A percentile compares a stretch with the other conserved stretches of the same genome.
phyloP scores from a whole-genome alignment of 64 coral and sea anemone species.

The Montipora efflorescens region DNA sequence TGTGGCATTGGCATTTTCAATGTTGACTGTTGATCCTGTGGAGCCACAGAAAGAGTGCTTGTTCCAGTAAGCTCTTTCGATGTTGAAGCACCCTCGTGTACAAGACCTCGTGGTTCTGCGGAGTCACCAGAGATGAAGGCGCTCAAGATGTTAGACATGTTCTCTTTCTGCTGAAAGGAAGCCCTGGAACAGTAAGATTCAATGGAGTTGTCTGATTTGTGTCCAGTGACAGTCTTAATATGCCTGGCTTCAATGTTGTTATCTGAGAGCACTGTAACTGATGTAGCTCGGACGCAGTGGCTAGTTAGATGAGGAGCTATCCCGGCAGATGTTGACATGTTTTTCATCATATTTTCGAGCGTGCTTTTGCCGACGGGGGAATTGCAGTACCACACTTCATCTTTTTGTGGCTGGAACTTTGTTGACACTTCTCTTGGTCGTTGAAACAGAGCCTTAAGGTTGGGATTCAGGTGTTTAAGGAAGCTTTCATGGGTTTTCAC shows the following conservation, averaged over 20 bases:
- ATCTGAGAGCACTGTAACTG: slow-evolving; percentile 31
- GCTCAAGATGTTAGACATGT: background rate
- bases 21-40: slow-evolving; percentile 22
- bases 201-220: slow-evolving; percentile 52
- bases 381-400: slow-evolving; percentile 52
- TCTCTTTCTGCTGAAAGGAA: slow-evolving; percentile 28
- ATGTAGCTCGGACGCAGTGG: slow-evolving; percentile 52
- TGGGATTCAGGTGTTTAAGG: slow-evolving; percentile 10
- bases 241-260: slow-evolving; percentile 15
- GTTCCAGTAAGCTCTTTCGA: background rate
- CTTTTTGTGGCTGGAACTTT: slow-evolving; percentile 46
- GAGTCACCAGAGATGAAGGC: slow-evolving; percentile 27
- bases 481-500: slow-evolving; percentile 8
- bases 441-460: slow-evolving; percentile 31
- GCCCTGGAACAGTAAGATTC: slow-evolving; percentile 16
- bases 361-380: slow-evolving; percentile 1
- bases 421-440: slow-evolving; percentile 23
- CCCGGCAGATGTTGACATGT: background rate
- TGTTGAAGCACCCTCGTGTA: background rate
- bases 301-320: slow-evolving; percentile 25
- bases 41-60: background rate
- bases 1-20: background rate
- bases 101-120: slow-evolving; percentile 1
- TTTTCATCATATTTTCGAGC: slow-evolving; percentile 45
- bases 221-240: slow-evolving; percentile 43